Base-by-base conservation (phyloP, 2,888 invertebrate genomes). In the Sphaeridia pumilis region DNA sequence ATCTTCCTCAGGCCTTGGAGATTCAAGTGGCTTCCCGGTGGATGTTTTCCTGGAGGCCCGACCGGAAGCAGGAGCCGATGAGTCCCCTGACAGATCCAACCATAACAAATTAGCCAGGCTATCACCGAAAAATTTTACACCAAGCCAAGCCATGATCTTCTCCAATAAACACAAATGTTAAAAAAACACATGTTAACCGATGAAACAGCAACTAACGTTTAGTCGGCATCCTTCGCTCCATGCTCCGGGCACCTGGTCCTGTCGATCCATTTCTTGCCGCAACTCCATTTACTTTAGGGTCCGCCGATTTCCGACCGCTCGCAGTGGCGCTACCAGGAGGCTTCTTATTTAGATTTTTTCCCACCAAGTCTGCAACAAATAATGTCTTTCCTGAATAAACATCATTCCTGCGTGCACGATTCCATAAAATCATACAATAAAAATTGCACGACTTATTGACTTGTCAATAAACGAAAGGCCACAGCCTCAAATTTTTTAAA, bases 1-100 rank as follows among this genome's bases (percentile, higher is more conserved):
- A 42, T 41, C 46, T 17, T 52, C 52, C n/a, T 12, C 42, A 4
- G 52, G 46, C 25, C 41, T 46, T 7, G 44, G 44, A 22, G 24
- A 38, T 5, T 49, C 49, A 5, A 48, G 7, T 3, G 52, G 24
- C 27, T 51, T 51, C 14, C 36, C 38, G 12, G 52, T 46, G 2
- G 52, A 52, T n/a, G 52, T 24, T 27, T 52, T 52, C 17, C 52
- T 21, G 7, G 52, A 52, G 14, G 46, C 46, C 38, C 52, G 20
- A n/a, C 52, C 52, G 5, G 52, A 52, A 5, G 26, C 46, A 5
- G 52, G 52, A 24, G 38, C 26, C 4, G 52, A 52, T 1, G 52
- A 26, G 12, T 38, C 49, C 20, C 38, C 49, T 49, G 41, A 45
- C 7, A 38, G 35, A 34, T 31, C 34, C 26, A 17, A 46, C 27